phyloP scores from a whole-genome alignment of 2,888 invertebrate species.

The Ectobius pallidus region DNA sequence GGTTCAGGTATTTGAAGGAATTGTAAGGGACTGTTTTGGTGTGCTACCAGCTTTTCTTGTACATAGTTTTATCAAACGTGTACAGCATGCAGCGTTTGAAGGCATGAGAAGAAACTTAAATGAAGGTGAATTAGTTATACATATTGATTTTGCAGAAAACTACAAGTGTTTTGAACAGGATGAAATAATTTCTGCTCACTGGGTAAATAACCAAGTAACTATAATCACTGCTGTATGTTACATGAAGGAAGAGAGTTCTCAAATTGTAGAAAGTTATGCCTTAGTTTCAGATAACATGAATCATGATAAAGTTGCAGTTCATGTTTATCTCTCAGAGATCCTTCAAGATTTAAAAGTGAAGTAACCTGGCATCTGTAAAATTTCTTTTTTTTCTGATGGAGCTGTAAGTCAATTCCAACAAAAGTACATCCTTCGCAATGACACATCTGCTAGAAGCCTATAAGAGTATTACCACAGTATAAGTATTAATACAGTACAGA shows the following conservation, averaged over 20 bases:
- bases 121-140: background rate
- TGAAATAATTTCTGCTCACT: conserved; percentile 9
- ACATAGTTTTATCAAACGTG: background rate
- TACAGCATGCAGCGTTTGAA: conserved; percentile 1
- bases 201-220: conserved; percentile 7
- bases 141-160: conserved; percentile 12
- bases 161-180: conserved; percentile 1
- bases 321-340: too few species aligned
- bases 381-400: too few species aligned
- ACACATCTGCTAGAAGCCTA: too few species aligned
- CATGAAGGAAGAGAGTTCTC: background rate
- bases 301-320: conserved; percentile 13
- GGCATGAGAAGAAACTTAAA: background rate
- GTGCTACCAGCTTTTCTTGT: background rate
- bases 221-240: conserved; percentile 2
- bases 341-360: too few species aligned
- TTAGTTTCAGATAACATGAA: conserved; percentile 8
- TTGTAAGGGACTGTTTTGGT: background rate
- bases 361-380: too few species aligned
- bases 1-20: conserved; percentile 6
- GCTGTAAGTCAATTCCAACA: too few species aligned
- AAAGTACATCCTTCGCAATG: too few species aligned
- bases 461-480: too few species aligned
- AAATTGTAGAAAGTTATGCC: background rate
- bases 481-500: too few species aligned